These are phyloP conservation scores for Progne subis DNA, from an alignment of 2,113 vertebrate genomes.

Conservation along the genomic window DNA sequence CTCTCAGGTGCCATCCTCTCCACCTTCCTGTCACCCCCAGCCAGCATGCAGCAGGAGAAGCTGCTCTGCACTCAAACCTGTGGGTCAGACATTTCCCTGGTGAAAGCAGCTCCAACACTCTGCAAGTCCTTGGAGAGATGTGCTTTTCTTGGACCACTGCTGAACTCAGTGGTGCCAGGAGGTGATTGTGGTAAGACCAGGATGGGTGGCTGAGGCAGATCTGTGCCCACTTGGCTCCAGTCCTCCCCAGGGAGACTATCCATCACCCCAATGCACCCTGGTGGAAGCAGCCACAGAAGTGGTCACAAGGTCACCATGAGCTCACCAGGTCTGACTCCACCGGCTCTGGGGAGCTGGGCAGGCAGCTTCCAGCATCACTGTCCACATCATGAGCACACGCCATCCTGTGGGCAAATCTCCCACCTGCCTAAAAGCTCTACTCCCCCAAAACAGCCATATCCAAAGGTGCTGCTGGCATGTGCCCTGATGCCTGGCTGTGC, in stretches of 20 bases:
- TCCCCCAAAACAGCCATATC: neutral
- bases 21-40: neutral
- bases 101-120: neutral
- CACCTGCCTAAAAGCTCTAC: neutral
- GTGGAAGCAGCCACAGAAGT: neutral
- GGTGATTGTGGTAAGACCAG: neutral
- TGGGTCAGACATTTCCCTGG: neutral
- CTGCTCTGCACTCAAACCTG: neutral
- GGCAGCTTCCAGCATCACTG: neutral
- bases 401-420: neutral
- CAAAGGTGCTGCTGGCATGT: neutral
- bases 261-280: neutral
- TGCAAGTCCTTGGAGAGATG: neutral
- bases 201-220: neutral
- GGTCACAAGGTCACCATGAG: neutral
- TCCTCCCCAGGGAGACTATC: neutral
- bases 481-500: neutral
- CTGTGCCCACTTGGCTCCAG: neutral
- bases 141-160: accelerated
- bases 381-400: accelerated
- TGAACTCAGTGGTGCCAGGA: neutral
- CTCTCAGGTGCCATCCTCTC: neutral
- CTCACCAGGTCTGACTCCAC: neutral
- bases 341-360: neutral
- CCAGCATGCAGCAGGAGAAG: accelerated